Evolutionary conservation across 2,797 vertebrate species (phyloP).

Genomic region (Silurus lanzhouensis): DNA sequence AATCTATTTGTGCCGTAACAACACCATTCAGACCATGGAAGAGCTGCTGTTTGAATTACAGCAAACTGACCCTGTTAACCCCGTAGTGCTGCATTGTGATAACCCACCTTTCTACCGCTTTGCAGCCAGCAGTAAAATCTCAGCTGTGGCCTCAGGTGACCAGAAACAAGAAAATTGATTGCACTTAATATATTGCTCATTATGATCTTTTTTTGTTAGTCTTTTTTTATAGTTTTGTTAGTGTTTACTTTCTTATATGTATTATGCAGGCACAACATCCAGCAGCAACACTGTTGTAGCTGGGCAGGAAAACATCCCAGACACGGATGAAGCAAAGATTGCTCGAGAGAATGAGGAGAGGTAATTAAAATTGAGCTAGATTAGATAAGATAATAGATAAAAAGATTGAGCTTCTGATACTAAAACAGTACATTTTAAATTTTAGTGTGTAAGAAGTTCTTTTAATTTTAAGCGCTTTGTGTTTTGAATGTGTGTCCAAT

Average conservation of each 20-base stretch:
- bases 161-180: background rate
- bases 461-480: background rate
- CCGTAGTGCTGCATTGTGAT: conserved; percentile 95
- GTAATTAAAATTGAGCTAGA: conserved; percentile 59
- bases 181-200: background rate
- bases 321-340: conserved; percentile 86
- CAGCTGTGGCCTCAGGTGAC: conserved; percentile 90
- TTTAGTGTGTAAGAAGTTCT: conserved; percentile 28
- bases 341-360: conserved; percentile 91
- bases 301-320: conserved; percentile 89
- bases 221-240: background rate
- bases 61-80: conserved; percentile 97
- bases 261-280: conserved; percentile 87
- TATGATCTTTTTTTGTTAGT: background rate
- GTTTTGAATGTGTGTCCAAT: conserved; percentile 13
- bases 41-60: conserved; percentile 97
- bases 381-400: too few species aligned
- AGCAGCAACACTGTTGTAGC: conserved; percentile 97
- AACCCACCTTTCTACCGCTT: conserved; percentile 98
- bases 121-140: conserved; percentile 92
- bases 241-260: conserved; percentile 5
- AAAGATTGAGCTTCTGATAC: background rate
- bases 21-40: conserved; percentile 99
- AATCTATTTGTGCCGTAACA: conserved; percentile 95
- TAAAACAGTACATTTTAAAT: background rate